Evolutionary conservation across 2,113 vertebrate species (phyloP), one percentile per base, ranked within the genome.

Genomic region (Labeo catla): DNA sequence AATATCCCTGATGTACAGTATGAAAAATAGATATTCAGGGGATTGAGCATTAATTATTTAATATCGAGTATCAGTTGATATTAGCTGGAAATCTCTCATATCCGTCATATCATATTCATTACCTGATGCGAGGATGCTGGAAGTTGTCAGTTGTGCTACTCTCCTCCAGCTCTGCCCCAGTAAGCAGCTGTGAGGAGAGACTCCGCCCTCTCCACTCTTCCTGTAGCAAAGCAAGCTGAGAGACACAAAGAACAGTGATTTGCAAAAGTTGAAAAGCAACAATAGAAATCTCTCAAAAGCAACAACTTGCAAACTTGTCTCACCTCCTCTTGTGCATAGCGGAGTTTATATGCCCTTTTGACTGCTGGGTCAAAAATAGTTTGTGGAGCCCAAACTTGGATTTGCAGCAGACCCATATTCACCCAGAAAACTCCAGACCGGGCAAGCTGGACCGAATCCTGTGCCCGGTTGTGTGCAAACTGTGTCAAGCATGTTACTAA

Each of bases 321-420:
- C 87, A 99, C 98, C 97, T 99, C 97, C 87, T 99, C 97, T 90
- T 96, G 93, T 59, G 95, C 90, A 0, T 99, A 99, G 88, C 93
- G 95, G 86, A 99, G 96, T 89, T 98, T 99, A 93, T 97, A 98
- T 28, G 96, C 94, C 80, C 96, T 96, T 92, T 98, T 99, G 85
- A 97, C 92, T 8, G 98, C 97, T 0, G 98, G 98, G 92, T 99
- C 98, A 86, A 98, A 99, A 81, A 95, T 95, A 11, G 96, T 96
- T 90, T 97, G 97, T 0, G 98, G 98, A 50, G 96, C 95, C 98
- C 98, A 99, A 8, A 96, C 88, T 89, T 96, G 96, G 89, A 99
- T 95, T 92, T 98, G 97, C 84, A 98, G 85, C 88, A 99, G 94
- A 86, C 97, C 98, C 92, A 99, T 95, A 89, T 93, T 95, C 83